phyloP scores from a whole-genome alignment of 2,888 invertebrate genomes.

The Trissolcus brochymenae region DNA sequence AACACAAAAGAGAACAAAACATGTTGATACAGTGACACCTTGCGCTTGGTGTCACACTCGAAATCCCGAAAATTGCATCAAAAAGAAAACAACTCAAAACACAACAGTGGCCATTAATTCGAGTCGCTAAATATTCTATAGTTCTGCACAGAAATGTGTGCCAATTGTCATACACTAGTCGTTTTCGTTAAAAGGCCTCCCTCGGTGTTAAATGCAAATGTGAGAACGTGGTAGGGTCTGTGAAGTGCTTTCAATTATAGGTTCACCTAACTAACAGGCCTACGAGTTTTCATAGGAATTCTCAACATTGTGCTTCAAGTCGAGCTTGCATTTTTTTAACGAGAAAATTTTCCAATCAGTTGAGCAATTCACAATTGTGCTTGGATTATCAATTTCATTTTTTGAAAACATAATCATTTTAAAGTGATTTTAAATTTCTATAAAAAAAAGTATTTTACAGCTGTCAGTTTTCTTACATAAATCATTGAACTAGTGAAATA shows the following conservation, averaged over 20 bases:
- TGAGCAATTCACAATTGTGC: neutral
- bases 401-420: no score
- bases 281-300: conserved; percentile 62
- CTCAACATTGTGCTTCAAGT: conserved; percentile 18
- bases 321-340: conserved; percentile 14
- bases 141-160: conserved; percentile 70
- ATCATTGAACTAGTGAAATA: neutral
- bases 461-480: neutral
- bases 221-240: conserved; percentile 67
- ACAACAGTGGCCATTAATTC: conserved; percentile 69
- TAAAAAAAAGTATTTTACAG: no score
- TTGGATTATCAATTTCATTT: neutral
- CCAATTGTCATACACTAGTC: conserved; percentile 73
- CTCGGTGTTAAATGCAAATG: conserved; percentile 72
- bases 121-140: conserved; percentile 73
- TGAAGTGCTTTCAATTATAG: conserved; percentile 73
- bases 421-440: no score
- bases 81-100: conserved; percentile 61
- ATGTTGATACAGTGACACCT: neutral
- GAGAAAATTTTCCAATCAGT: conserved; percentile 2
- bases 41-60: neutral
- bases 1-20: neutral
- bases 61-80: conserved; percentile 13
- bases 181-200: conserved; percentile 74
- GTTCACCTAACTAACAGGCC: conserved; percentile 67